Evolutionary conservation across 1,140 invertebrate genomes (phyloP).

Genomic region (Drosophila ironensis): DNA sequence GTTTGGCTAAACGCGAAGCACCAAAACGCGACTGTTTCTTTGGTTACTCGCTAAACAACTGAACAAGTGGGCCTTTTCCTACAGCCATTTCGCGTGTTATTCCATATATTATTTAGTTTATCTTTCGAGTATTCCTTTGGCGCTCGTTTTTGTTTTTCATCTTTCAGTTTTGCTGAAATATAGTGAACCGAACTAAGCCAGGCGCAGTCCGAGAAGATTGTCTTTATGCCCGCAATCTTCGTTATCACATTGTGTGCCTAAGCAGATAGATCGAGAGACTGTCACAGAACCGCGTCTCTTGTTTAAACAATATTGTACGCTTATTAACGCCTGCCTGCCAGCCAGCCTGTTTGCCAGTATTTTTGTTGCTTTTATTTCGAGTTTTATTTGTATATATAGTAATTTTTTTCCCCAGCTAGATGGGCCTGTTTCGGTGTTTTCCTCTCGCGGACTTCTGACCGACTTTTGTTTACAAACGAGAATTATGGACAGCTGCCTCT

Average conservation of each 20-base stretch:
- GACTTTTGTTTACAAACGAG: conserved; percentile 66
- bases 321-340: conserved; percentile 33
- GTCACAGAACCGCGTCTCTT: conserved; percentile 36
- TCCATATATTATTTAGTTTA: conserved; percentile 19
- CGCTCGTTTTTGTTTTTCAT: neutral
- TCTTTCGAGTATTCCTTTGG: conserved; percentile 13
- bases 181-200: conserved; percentile 15
- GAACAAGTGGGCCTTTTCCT: conserved; percentile 4
- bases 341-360: conserved; percentile 1
- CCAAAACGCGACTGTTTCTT: conserved; percentile 37
- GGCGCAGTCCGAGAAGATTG: conserved; percentile 10
- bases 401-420: conserved; percentile 13
- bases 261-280: conserved; percentile 62
- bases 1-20: conserved; percentile 1
- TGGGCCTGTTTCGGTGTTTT: conserved; percentile 11
- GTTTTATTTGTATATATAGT: too few relatives aligned
- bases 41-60: conserved; percentile 33
- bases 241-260: conserved; percentile 70
- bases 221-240: conserved; percentile 48
- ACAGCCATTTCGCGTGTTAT: conserved; percentile 5
- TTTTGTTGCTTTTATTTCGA: conserved; percentile 6
- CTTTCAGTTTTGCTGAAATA: conserved; percentile 19
- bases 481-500: conserved; percentile 1
- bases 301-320: conserved; percentile 41
- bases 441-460: conserved; percentile 5